Conservation (phyloP, 2,888 invertebrate species). For the Eupithecia centaureata region DNA sequence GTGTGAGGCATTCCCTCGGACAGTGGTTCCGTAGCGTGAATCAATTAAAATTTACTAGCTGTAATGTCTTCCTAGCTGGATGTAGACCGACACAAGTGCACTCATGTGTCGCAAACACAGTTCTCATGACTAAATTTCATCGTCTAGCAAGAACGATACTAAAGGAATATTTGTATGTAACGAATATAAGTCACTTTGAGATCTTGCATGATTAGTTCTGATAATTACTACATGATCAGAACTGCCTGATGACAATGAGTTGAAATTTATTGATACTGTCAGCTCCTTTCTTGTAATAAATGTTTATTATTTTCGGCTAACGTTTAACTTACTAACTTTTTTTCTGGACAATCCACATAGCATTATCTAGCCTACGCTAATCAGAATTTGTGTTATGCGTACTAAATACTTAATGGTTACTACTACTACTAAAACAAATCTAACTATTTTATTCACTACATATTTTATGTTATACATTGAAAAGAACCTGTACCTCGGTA, state of each 20-base stretch:
- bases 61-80: background rate
- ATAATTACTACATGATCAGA: background rate
- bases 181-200: background rate
- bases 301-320: background rate
- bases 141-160: background rate
- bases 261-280: background rate
- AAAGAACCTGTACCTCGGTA: no score
- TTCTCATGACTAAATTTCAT: background rate
- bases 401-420: no score
- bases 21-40: constrained; percentile 8
- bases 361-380: no score
- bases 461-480: no score
- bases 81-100: background rate
- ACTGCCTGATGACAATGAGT: background rate
- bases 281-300: background rate
- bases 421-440: background rate
- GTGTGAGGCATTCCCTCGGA: background rate
- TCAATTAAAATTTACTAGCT: background rate
- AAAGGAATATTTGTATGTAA: background rate
- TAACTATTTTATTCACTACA: background rate
- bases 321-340: no score
- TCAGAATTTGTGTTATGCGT: no score
- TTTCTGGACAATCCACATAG: no score
- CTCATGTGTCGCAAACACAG: background rate
- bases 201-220: background rate